Evolutionary conservation across 2,888 invertebrate genomes (phyloP), one percentile per base, ranked within the genome.

Genomic region (Mimachlamys varia): DNA sequence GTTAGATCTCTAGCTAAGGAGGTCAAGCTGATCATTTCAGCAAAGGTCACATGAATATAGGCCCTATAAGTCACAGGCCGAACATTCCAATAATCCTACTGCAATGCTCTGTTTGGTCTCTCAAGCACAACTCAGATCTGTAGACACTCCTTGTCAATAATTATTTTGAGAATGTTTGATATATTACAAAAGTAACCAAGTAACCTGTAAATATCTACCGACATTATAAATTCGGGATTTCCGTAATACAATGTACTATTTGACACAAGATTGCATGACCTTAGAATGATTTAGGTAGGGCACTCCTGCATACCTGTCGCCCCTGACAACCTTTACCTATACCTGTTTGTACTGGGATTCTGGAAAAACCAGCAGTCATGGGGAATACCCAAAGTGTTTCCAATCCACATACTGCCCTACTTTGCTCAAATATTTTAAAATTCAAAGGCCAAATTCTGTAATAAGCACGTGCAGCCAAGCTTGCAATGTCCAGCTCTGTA

Each of bases 341-440:
- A 76, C 33, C 33, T 76, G 33, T 15, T n/a, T 53, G 53, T 15
- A 19, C 22, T 10, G 7, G 7, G 44, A 27, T n/a, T 62, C 62
- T 76, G 76, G 76, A 76, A 76, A 76, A 76, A 76, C 76, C 76
- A 33, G 76, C 15, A 76, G 33, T 33, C 7, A 4, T 33, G 76
- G 76, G 76, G 27, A 76, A 76, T 76, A 27, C 76, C 76, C 76
- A 2, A 33, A 76, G 76, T 76, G 76, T 33, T 76, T 76, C 76
- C 76, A 27, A 76, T 12, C 76, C 76, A 10, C 58, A 76, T 76
- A 33, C 7, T 44, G 44, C 7, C 44, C 44, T 44, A 44, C 44
- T 44, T 44, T 44, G 22, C n/a, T n/a, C 4, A 17, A 62, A 62
- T 62, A 22, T 44, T 62, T 62, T 62, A n/a, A 22, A 62, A 62